Conservation (phyloP, 2,888 invertebrate species). For the Coelogynopora nodosa region DNA sequence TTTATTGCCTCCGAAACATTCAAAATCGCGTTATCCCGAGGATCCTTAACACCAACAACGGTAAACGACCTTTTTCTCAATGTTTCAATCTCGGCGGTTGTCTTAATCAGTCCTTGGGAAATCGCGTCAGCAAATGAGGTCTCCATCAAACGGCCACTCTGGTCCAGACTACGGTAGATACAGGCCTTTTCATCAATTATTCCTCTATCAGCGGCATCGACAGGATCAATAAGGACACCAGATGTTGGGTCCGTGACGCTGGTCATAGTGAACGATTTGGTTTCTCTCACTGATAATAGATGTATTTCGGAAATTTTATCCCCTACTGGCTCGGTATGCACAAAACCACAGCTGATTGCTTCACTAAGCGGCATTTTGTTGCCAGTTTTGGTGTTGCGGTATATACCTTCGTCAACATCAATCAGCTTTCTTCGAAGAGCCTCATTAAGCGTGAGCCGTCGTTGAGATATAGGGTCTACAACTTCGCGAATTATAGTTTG, state of each 20-base stretch:
- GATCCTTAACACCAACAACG: neutral
- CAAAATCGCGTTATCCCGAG: neutral
- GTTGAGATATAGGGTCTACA: neutral
- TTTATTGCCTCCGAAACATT: neutral
- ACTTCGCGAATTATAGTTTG: neutral
- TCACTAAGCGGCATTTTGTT: neutral
- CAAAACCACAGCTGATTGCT: neutral
- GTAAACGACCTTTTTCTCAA: neutral
- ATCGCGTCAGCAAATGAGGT: neutral
- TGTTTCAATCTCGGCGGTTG: neutral
- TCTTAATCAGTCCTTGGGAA: neutral
- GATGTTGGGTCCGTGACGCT: neutral
- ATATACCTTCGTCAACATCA: neutral
- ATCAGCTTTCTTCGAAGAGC: neutral
- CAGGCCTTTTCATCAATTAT: neutral
- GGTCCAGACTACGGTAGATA: neutral
- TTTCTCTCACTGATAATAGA: neutral
- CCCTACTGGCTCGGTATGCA: neutral
- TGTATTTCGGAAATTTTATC: neutral
- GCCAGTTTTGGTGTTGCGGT: neutral
- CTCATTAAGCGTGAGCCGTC: neutral
- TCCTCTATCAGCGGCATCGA: neutral
- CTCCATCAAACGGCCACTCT: neutral
- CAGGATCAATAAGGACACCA: neutral
- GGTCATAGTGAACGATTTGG: neutral